A percentile compares a stretch with the other conserved stretches of the same genome.
phyloP scores from a whole-genome alignment of 2,113 vertebrate species.

The Pseudorasbora parva region DNA sequence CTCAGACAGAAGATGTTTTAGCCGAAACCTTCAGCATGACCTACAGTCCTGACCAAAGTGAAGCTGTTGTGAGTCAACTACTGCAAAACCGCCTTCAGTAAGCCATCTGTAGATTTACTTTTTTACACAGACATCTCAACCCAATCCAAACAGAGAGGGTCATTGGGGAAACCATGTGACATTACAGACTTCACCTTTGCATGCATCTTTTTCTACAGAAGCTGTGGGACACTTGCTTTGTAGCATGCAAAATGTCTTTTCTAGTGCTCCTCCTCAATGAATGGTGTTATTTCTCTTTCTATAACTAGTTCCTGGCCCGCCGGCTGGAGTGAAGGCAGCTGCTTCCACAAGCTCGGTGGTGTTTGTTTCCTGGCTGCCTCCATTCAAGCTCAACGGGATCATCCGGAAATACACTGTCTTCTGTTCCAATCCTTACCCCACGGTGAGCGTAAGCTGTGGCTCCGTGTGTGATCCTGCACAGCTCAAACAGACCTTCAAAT shows the following conservation, averaged over 20 bases:
- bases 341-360: conserved; percentile 90
- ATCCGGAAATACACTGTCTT: conserved; percentile 98
- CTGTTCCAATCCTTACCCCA: conserved; percentile 97
- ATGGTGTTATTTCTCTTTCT: conserved; percentile 1
- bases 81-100: no score
- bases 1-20: not conserved
- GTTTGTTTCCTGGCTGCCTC: conserved; percentile 97
- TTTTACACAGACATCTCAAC: not conserved
- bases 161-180: not conserved
- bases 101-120: not conserved
- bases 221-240: not conserved
- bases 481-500: no score
- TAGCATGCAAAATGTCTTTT: not conserved
- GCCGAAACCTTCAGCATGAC: not conserved
- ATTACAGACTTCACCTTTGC: not conserved
- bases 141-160: not conserved
- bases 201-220: not conserved
- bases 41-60: not conserved
- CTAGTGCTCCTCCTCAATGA: not conserved
- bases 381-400: conserved; percentile 93
- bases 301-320: conserved; percentile 90
- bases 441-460: conserved; percentile 73
- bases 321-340: conserved; percentile 93
- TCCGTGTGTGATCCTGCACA: not conserved
- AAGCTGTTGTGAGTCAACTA: not conserved